Conservation (phyloP, 2,113 vertebrate species). For the Engraulis encrasicolus region DNA sequence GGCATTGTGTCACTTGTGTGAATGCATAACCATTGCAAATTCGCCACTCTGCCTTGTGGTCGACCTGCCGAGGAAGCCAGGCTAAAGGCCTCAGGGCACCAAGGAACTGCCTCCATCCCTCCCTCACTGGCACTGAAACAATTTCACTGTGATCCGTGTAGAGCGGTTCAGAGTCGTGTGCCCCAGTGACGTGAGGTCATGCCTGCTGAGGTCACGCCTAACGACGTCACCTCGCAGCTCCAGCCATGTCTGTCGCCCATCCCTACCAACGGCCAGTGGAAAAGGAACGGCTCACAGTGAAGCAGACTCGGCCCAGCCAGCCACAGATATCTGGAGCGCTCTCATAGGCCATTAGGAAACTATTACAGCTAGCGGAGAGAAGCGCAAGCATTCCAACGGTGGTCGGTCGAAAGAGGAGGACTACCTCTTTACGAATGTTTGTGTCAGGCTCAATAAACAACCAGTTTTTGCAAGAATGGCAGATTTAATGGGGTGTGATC, state of each 20-base stretch:
- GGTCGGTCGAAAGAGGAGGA: neutral
- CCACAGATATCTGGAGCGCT: constrained; percentile 26
- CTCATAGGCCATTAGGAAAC: constrained; percentile 51
- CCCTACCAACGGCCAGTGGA: constrained; percentile 45
- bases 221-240: constrained; percentile 36
- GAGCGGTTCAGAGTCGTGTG: neutral
- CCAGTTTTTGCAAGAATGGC: neutral
- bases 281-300: neutral
- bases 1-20: neutral
- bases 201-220: constrained; percentile 48
- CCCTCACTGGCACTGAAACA: neutral
- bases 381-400: neutral
- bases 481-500: constrained; percentile 14
- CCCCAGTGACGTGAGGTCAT: constrained; percentile 50
- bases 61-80: neutral
- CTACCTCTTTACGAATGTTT: constrained; percentile 11
- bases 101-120: neutral
- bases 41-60: neutral
- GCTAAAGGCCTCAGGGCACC: neutral
- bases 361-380: constrained; percentile 43
- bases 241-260: neutral
- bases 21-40: neutral
- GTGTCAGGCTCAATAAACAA: constrained; percentile 18
- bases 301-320: constrained; percentile 30
- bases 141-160: neutral